These are phyloP conservation scores for Tinea trinotella DNA, from an alignment of 2,888 invertebrate genomes.

Conservation along the genomic window DNA sequence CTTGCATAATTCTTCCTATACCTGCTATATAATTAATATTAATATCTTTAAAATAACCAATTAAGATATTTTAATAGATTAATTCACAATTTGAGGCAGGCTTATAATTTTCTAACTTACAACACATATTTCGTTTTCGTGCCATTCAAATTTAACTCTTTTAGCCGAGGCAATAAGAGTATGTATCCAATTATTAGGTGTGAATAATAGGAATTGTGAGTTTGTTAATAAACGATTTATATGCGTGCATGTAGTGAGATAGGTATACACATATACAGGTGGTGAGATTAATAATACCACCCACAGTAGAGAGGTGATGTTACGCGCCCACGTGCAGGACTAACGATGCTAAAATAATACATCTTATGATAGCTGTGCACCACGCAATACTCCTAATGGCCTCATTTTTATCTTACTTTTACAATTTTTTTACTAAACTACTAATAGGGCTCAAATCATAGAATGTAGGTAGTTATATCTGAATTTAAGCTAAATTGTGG, in stretches of 20 bases:
- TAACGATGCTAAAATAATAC: too few species aligned
- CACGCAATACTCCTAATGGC: too few species aligned
- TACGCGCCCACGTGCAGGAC: background rate
- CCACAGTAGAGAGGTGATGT: background rate
- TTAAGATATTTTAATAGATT: constrained; percentile 8
- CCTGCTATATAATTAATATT: too few species aligned
- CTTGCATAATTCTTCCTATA: too few species aligned
- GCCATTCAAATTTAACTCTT: background rate
- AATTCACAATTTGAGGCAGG: background rate
- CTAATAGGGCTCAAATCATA: too few species aligned
- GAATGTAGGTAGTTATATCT: too few species aligned
- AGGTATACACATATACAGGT: constrained; percentile 59
- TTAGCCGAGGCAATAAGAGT: background rate
- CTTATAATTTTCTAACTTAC: constrained; percentile 1
- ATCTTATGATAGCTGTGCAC: too few species aligned
- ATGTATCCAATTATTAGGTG: background rate
- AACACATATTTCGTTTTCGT: background rate
- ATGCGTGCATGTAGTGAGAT: constrained; percentile 42
- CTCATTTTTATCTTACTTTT: too few species aligned
- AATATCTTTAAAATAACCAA: background rate
- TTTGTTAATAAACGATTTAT: background rate
- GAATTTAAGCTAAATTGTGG: too few species aligned
- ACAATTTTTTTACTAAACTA: too few species aligned
- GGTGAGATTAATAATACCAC: background rate
- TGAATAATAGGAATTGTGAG: background rate